A percentile compares a stretch with the other conserved stretches of the same genome.
These are phyloP conservation scores for Rutilus rutilus DNA, from an alignment of 2,113 vertebrate species.

Conservation along the genomic window DNA sequence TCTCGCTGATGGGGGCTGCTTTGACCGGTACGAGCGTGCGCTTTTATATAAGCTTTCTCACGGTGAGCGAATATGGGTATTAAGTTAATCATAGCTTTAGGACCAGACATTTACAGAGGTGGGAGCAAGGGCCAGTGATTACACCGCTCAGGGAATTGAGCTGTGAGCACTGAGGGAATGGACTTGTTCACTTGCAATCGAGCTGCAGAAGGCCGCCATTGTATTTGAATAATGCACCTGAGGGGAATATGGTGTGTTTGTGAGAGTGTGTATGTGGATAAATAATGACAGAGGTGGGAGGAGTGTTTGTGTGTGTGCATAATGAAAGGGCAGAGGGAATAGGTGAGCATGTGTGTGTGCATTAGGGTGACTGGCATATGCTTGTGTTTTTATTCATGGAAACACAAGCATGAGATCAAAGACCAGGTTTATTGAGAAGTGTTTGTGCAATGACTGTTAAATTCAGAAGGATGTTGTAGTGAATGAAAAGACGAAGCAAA, in stretches of 20 bases:
- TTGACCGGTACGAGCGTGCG: slow-evolving; percentile 37
- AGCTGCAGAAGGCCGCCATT: slow-evolving; percentile 39
- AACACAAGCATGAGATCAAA: slow-evolving; percentile 23
- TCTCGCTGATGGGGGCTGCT: slow-evolving; percentile 38
- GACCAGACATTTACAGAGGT: slow-evolving; percentile 48
- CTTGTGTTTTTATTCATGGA: slow-evolving; percentile 18
- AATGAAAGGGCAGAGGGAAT: slow-evolving; percentile 51
- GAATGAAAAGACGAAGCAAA: not conserved
- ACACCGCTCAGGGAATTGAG: slow-evolving; percentile 39
- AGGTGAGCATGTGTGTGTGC: slow-evolving; percentile 25
- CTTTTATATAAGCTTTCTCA: slow-evolving; percentile 64
- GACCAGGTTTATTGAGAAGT: not conserved
- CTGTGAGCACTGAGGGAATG: slow-evolving; percentile 27
- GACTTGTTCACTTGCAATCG: slow-evolving; percentile 28
- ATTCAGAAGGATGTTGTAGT: not conserved
- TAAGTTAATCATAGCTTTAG: slow-evolving; percentile 59
- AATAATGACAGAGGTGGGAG: slow-evolving; percentile 47
- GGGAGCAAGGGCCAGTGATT: slow-evolving; percentile 50
- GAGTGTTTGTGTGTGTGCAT: slow-evolving; percentile 46
- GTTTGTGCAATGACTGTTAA: slow-evolving; percentile 1
- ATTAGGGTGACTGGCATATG: not conserved
- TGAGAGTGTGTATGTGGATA: slow-evolving; percentile 49
- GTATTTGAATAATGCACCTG: slow-evolving; percentile 51
- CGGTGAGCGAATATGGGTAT: slow-evolving; percentile 56
- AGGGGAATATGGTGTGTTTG: slow-evolving; percentile 41